Evolutionary conservation across 2,113 vertebrate species (phyloP).

Genomic region (Tyto alba): DNA sequence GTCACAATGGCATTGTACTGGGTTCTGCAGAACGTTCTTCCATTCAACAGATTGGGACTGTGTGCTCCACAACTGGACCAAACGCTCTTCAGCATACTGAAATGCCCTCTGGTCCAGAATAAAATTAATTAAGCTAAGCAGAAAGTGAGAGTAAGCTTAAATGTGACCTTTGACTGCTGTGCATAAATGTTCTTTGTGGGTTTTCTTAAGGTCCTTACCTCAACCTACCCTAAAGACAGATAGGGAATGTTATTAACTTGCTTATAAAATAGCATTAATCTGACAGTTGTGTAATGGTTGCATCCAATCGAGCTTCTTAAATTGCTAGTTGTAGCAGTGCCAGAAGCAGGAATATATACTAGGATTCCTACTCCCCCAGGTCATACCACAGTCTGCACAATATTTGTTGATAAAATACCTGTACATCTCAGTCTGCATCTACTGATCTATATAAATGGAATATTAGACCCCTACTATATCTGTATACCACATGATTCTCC

Average conservation of each 20-base stretch:
- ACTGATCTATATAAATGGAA: neutral
- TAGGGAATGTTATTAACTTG: neutral
- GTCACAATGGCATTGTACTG: neutral
- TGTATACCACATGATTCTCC: neutral
- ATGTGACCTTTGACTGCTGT: neutral
- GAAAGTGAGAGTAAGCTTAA: neutral
- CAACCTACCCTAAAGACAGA: neutral
- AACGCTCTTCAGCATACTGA: neutral
- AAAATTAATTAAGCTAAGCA: neutral
- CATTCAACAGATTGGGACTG: neutral
- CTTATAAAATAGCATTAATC: neutral
- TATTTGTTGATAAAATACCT: neutral
- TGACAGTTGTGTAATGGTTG: neutral
- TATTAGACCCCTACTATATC: neutral
- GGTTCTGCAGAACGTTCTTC: neutral
- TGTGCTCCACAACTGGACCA: accelerated
- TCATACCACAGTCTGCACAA: neutral
- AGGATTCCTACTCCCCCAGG: neutral
- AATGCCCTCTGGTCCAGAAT: neutral
- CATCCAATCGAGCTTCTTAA: neutral
- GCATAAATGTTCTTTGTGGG: neutral
- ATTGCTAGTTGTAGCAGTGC: neutral
- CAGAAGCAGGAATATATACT: neutral
- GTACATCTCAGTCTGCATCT: neutral
- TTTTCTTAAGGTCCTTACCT: neutral